These are phyloP conservation scores for Bombyx mandarina DNA, from an alignment of 1,140 invertebrate species.

Conservation along the genomic window DNA sequence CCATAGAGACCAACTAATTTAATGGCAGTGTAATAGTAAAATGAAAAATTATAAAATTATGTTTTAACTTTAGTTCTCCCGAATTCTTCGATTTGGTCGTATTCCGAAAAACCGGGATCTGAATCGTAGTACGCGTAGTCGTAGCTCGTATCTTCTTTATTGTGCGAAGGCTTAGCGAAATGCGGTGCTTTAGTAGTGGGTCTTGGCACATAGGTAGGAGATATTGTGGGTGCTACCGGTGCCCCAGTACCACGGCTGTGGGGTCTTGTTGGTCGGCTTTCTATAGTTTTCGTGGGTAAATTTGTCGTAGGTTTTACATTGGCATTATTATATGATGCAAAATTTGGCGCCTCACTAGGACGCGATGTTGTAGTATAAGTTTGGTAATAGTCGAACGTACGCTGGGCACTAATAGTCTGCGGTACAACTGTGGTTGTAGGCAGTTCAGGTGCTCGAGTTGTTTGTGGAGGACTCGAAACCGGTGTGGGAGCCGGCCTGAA, in stretches of 20 bases:
- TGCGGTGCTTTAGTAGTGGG: slow-evolving; percentile 28
- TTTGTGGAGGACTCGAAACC: slow-evolving; percentile 20
- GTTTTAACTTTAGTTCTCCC: slow-evolving; percentile 67
- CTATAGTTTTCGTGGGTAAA: slow-evolving; percentile 21
- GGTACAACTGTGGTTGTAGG: slow-evolving; percentile 38
- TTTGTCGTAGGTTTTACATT: slow-evolving; percentile 20
- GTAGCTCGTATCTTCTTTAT: slow-evolving; percentile 75
- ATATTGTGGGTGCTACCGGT: slow-evolving; percentile 24
- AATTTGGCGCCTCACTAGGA: slow-evolving; percentile 21
- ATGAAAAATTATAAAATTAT: slow-evolving; percentile 24
- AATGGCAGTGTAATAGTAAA: slow-evolving; percentile 51
- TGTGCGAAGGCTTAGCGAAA: slow-evolving; percentile 37
- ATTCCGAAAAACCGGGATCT: slow-evolving; percentile 68
- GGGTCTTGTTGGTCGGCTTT: slow-evolving; percentile 21
- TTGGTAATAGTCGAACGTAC: slow-evolving; percentile 53
- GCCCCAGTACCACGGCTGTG: slow-evolving; percentile 17
- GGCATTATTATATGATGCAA: slow-evolving; percentile 13
- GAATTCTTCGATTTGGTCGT: slow-evolving; percentile 70
- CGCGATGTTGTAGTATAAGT: slow-evolving; percentile 59
- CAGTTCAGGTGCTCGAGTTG: slow-evolving; percentile 27
- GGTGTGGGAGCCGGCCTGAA: slow-evolving; percentile 44
- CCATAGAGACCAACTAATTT: slow-evolving; percentile 25
- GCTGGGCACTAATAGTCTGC: slow-evolving; percentile 36
- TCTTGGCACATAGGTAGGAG: slow-evolving; percentile 30
- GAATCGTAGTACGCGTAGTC: slow-evolving; percentile 79